These are phyloP conservation scores for Hesperia comma DNA, from an alignment of 2,888 invertebrate genomes.

Conservation along the genomic window DNA sequence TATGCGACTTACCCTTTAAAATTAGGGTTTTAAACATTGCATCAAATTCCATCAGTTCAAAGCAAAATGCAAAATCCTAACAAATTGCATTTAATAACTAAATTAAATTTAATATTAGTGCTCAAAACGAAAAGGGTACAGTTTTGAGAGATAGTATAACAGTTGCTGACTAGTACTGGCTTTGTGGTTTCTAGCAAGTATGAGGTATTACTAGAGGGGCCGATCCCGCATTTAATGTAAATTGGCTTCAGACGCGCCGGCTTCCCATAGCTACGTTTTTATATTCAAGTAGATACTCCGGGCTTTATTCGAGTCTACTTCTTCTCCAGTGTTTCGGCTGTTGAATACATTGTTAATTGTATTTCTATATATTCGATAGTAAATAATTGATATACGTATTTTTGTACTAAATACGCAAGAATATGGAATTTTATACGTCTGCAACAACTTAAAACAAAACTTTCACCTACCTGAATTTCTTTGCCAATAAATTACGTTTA, in stretches of 20 bases:
- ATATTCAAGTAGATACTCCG: conserved; percentile 77
- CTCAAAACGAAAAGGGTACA: conserved; percentile 39
- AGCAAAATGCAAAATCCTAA: conserved; percentile 16
- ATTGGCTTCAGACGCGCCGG: conserved; percentile 67
- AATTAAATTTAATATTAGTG: conserved; percentile 32
- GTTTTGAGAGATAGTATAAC: conserved; percentile 51
- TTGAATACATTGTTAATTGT: conserved; percentile 1
- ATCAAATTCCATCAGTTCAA: conserved; percentile 2
- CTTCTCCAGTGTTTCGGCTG: conserved; percentile 37
- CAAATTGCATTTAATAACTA: conserved; percentile 34
- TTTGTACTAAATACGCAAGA: neutral
- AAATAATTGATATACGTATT: neutral
- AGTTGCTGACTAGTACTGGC: conserved; percentile 36
- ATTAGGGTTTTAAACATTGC: too few relatives aligned
- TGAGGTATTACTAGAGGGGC: conserved; percentile 72
- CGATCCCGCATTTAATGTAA: conserved; percentile 81
- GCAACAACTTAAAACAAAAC: conserved; percentile 32
- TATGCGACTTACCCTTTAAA: too few relatives aligned
- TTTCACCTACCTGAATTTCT: conserved; percentile 23
- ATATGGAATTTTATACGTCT: conserved; percentile 22
- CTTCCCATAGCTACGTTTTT: conserved; percentile 71
- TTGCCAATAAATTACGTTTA: conserved; percentile 42
- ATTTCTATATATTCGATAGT: neutral
- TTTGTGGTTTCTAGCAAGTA: conserved; percentile 57
- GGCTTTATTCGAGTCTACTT: conserved; percentile 70